phyloP scores from a whole-genome alignment of 2,888 invertebrate genomes.

The Sarcophaga variegata region DNA sequence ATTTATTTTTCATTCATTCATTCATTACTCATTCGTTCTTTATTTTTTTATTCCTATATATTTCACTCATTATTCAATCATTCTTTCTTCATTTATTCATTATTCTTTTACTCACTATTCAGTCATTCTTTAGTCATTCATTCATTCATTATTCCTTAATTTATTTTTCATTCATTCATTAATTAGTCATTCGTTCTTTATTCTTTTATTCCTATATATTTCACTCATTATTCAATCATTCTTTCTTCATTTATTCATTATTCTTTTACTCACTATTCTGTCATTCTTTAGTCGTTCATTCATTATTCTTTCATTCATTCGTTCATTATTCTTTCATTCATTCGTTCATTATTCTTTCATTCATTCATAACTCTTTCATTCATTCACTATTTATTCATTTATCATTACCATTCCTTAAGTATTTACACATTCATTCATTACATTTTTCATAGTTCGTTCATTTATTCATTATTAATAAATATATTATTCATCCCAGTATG shows the following conservation, averaged over 20 bases:
- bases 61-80: not conserved
- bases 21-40: not conserved
- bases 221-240: not conserved
- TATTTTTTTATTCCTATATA: too few species aligned
- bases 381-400: not conserved
- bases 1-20: not conserved
- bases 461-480: not conserved
- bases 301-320: not conserved
- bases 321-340: not conserved
- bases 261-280: not conserved
- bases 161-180: not conserved
- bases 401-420: not conserved
- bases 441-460: not conserved
- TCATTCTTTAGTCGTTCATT: not conserved
- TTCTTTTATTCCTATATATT: too few species aligned
- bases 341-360: not conserved
- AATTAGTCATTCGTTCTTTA: not conserved
- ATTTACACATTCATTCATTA: not conserved
- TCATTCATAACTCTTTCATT: too few species aligned
- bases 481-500: too few species aligned
- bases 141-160: not conserved
- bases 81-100: not conserved
- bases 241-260: not conserved
- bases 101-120: too few species aligned
- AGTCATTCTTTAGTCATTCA: not conserved